Conservation (phyloP, 2,888 invertebrate genomes). For the Pyrochroa serraticornis region DNA sequence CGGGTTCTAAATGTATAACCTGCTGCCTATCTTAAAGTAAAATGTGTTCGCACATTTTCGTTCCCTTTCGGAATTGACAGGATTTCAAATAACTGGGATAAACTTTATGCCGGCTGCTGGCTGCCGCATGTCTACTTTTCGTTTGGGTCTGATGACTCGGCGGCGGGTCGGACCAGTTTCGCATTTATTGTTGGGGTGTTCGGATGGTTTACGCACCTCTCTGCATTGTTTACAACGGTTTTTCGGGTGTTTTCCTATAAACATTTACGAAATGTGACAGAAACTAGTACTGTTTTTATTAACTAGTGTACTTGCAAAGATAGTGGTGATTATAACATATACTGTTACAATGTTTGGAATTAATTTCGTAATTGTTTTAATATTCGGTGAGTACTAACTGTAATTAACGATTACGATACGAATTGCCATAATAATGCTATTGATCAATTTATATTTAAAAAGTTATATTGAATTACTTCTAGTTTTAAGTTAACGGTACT, state of each 20-base stretch:
- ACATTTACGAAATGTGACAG: slow-evolving; percentile 23
- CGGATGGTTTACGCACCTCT: background rate
- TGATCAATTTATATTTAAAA: too few relatives aligned
- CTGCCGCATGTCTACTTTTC: slow-evolving; percentile 28
- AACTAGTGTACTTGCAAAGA: slow-evolving; percentile 17
- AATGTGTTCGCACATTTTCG: slow-evolving; percentile 9
- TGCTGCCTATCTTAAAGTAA: slow-evolving; percentile 13
- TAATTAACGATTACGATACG: too few relatives aligned
- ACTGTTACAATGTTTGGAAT: slow-evolving; percentile 6
- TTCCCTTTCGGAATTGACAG: slow-evolving; percentile 9
- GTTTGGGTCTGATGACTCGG: slow-evolving; percentile 24
- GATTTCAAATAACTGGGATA: slow-evolving; percentile 28
- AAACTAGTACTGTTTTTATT: slow-evolving; percentile 9
- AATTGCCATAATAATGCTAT: too few relatives aligned
- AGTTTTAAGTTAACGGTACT: too few relatives aligned
- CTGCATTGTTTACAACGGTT: slow-evolving; percentile 16
- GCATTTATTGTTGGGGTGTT: slow-evolving; percentile 11
- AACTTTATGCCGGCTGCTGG: slow-evolving; percentile 22
- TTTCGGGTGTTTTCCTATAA: slow-evolving; percentile 1
- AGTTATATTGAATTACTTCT: too few relatives aligned
- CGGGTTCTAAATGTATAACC: too few relatives aligned
- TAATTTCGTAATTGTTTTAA: slow-evolving; percentile 11
- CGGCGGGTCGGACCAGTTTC: slow-evolving; percentile 14
- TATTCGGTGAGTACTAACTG: background rate
- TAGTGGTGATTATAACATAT: slow-evolving; percentile 12